Base-by-base conservation (phyloP, 1,140 invertebrate genomes). In the Macrobrachium nipponense region DNA sequence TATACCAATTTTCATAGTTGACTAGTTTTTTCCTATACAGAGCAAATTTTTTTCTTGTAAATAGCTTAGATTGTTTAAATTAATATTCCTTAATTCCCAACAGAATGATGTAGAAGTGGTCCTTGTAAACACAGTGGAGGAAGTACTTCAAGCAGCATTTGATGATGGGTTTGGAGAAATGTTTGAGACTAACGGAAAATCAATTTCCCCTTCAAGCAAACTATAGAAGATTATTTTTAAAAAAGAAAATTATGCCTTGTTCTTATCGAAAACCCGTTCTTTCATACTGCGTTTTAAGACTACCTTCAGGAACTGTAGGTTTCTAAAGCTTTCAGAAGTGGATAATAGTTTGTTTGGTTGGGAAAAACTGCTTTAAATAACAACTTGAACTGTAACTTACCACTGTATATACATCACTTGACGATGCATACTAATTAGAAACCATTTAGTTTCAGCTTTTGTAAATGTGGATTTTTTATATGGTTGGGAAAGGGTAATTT, bases 91-190 rank as follows among this genome's bases (percentile, higher is more conserved):
- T 72, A 51, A 51, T 79, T 51, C 0, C 10, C n/a, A 23, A 20
- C 79, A 87, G 85, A 78, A 82, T 87, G 85, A 87, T 58, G n/a
- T 87, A 10, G 85, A 87, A 60, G 85, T 87, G 72, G 85, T 87
- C 27, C 79, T 87, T n/a, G 85, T 87, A 60, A 87, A 87, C 79
- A 81, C 79, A 76, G 85, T 81, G 1, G 85, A 76, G 27, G 85
- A 87, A 43, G 85, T 87, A 17, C 85, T 87, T 23, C 70, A 76
- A 51, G 85, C 85, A 64, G 85, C 85, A 7, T 87, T 87, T 70
- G 79, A 87, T 43, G 85, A 87, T 36, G 76, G 83, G 15, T 87
- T 87, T 36, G 23, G 61, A 20, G 77, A 75, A 20, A 51, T 80
- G 51, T 23, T 79, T n/a, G 27, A 23, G 18, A 59, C 44, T 6